A percentile compares a stretch with the other conserved stretches of the same genome.
These are phyloP conservation scores for Capra hircus DNA, from an alignment of 2,113 vertebrate genomes.

Conservation along the genomic window DNA sequence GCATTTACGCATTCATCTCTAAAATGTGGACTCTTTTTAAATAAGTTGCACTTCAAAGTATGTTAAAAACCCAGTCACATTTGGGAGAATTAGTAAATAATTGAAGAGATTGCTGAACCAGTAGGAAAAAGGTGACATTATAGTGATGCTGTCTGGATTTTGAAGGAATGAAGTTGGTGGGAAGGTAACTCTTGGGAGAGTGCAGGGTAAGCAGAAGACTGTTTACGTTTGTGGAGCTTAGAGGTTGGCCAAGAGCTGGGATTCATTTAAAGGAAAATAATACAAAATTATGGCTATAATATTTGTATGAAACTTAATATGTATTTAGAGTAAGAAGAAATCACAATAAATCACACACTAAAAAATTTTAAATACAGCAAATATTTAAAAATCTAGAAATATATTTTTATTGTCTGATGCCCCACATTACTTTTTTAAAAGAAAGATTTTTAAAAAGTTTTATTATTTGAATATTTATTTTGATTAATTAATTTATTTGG, in stretches of 20 bases:
- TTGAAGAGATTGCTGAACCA: neutral
- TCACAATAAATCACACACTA: neutral
- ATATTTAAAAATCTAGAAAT: neutral
- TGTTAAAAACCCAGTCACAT: neutral
- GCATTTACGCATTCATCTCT: neutral
- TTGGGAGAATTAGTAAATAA: neutral
- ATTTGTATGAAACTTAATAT: neutral
- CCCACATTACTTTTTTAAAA: neutral
- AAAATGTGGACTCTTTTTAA: neutral
- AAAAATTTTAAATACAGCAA: neutral
- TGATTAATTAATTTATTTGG: neutral
- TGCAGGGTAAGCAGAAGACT: neutral
- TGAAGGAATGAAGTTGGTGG: neutral
- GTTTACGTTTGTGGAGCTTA: neutral
- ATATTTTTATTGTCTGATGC: neutral
- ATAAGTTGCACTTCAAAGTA: neutral
- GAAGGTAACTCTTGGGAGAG: neutral
- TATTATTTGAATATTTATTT: neutral
- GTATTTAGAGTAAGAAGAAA: neutral
- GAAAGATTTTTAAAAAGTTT: accelerated
- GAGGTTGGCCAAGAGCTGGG: neutral
- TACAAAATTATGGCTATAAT: neutral
- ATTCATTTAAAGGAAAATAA: neutral
- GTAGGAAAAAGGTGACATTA: neutral
- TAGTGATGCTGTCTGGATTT: neutral